Percentiles rank a stretch among this genome's conserved stretches.
These are phyloP conservation scores for Xyliphius kryptos DNA, from an alignment of 2,113 vertebrate genomes.

Conservation along the genomic window DNA sequence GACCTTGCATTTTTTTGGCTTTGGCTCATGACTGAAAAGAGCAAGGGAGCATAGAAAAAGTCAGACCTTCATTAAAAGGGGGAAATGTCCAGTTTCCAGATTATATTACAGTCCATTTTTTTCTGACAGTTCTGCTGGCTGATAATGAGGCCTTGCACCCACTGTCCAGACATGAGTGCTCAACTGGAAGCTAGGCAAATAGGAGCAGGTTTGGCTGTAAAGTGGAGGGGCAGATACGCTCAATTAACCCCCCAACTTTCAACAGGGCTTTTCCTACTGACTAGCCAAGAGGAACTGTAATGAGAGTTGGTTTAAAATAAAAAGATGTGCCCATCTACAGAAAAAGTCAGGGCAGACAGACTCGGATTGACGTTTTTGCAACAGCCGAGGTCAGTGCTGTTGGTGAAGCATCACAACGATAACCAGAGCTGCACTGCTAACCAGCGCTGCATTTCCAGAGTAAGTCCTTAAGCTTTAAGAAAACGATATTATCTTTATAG, in stretches of 20 bases:
- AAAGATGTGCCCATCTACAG: too few species aligned
- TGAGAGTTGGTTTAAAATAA: conserved; percentile 69
- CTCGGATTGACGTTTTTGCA: conserved; percentile 64
- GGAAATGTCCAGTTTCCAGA: conserved; percentile 67
- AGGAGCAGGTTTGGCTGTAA: conserved; percentile 48
- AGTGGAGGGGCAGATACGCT: conserved; percentile 58
- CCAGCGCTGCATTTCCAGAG: too few species aligned
- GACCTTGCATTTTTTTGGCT: too few species aligned
- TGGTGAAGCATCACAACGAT: conserved; percentile 60
- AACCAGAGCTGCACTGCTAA: too few species aligned
- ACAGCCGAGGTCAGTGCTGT: conserved; percentile 59
- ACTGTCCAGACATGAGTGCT: conserved; percentile 61
- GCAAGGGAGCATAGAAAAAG: conserved; percentile 49
- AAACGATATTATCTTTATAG: too few species aligned
- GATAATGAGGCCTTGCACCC: conserved; percentile 47
- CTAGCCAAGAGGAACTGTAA: conserved; percentile 68
- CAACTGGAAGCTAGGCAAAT: conserved; percentile 64
- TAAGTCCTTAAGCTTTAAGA: too few species aligned
- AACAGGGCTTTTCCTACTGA: conserved; percentile 63
- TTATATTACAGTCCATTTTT: conserved; percentile 61
- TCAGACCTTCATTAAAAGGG: conserved; percentile 61
- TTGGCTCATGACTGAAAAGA: conserved; percentile 37
- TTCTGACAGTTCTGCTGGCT: conserved; percentile 62
- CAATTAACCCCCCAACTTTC: conserved; percentile 68
- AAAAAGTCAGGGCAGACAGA: too few species aligned